A percentile compares a stretch with the other conserved stretches of the same genome.
Evolutionary conservation across 2,888 invertebrate genomes (phyloP).

Genomic region (Cheilosia vernalis): DNA sequence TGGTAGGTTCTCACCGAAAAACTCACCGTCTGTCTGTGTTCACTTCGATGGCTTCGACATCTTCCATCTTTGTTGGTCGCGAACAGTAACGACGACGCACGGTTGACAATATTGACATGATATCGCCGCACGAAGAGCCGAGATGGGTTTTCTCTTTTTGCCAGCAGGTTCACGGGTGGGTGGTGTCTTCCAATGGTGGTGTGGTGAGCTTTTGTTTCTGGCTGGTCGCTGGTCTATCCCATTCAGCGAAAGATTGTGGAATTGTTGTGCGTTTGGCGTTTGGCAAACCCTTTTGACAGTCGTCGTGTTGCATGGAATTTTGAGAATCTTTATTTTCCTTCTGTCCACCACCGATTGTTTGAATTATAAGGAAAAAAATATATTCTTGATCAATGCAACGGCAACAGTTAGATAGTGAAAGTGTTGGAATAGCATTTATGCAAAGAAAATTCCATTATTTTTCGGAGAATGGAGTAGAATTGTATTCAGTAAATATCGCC

Average conservation of each 20-base stretch:
- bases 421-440: slow-evolving; percentile 55
- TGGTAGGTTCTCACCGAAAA: slow-evolving; percentile 62
- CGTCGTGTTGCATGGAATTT: slow-evolving; percentile 27
- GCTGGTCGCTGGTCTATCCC: slow-evolving; percentile 28
- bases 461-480: slow-evolving; percentile 5
- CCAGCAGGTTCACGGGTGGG: slow-evolving; percentile 56
- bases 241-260: slow-evolving; percentile 1
- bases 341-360: background rate
- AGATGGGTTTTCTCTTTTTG: slow-evolving; percentile 58
- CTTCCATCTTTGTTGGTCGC: slow-evolving; percentile 73
- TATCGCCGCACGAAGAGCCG: slow-evolving; percentile 49
- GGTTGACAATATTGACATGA: slow-evolving; percentile 62
- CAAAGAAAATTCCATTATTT: slow-evolving; percentile 52
- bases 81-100: slow-evolving; percentile 15
- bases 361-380: slow-evolving; percentile 19
- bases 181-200: slow-evolving; percentile 52
- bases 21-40: slow-evolving; percentile 40
- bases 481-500: slow-evolving; percentile 11
- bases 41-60: slow-evolving; percentile 72
- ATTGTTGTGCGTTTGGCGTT: slow-evolving; percentile 31
- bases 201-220: slow-evolving; percentile 53
- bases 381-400: slow-evolving; percentile 7
- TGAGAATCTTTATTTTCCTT: slow-evolving; percentile 3
- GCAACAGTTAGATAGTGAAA: slow-evolving; percentile 60
- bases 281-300: slow-evolving; percentile 24